Conservation (phyloP, 2,113 vertebrate species). For the Triplophysa siluroides region DNA sequence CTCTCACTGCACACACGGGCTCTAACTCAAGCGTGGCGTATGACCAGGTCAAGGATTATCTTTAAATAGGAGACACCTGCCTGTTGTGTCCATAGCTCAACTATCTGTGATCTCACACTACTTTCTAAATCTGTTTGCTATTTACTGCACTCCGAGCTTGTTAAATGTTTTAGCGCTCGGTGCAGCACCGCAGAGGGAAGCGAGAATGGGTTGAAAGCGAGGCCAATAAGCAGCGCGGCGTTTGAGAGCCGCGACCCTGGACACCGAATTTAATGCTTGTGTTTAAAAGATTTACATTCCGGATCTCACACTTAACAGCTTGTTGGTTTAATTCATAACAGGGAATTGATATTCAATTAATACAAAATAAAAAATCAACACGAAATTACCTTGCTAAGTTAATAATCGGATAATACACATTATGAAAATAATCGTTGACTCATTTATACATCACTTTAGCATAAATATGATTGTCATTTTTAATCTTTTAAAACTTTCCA, state of each 20-base stretch:
- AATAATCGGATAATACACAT: too few species aligned
- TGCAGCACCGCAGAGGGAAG: not conserved
- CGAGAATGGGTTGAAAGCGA: not conserved
- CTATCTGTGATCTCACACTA: constrained; percentile 62
- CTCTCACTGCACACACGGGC: constrained; percentile 6
- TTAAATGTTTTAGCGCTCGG: constrained; percentile 30
- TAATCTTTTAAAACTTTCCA: too few species aligned
- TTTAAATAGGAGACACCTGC: constrained; percentile 73
- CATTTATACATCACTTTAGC: too few species aligned
- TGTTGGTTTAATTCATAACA: too few species aligned
- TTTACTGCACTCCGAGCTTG: constrained; percentile 49
- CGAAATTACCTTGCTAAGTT: too few species aligned
- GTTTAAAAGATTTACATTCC: not conserved
- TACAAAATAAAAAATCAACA: not conserved
- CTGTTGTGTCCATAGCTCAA: constrained; percentile 59
- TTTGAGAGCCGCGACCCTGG: not conserved
- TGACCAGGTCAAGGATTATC: constrained; percentile 66
- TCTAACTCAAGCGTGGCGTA: constrained; percentile 30
- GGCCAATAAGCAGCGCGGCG: not conserved
- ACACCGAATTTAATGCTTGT: not conserved
- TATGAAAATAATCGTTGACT: too few species aligned
- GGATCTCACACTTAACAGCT: constrained; percentile 4
- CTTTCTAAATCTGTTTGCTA: constrained; percentile 65
- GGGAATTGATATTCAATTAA: not conserved
- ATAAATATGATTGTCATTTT: too few species aligned